Evolutionary conservation across 1,140 invertebrate species (phyloP), one percentile per base, ranked within the genome.

Genomic region (Centruroides vittatus): DNA sequence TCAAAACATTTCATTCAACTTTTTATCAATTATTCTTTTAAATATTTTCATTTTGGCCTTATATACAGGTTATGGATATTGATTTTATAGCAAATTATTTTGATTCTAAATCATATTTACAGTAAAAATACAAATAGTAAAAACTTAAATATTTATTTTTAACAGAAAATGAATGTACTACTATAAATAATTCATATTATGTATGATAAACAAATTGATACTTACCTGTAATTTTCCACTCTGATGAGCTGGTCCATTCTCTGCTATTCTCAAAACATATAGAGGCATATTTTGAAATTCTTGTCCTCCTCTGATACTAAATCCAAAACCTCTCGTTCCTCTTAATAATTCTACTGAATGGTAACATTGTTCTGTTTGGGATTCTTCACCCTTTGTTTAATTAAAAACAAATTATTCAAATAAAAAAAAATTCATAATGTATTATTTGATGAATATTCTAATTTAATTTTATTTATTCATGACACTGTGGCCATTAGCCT

Each of bases 211-310:
- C 23, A 23, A 23, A 23, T 23, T 23, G 23, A 23, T 23, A 23
- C 23, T 41, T 55, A 65, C 64, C 60, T 61, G 47, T 4, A 65
- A 36, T 47, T 62, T 65, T 5, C 58, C 55, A 55, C 61, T 47
- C 23, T 57, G 57, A 57, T 84, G 80, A 11, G 87, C 87, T 0
- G 86, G 84, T 8, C 87, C 87, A 69, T 84, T 84, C 59, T 89
- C 86, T 12, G 87, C 87, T 60, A 90, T 87, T 66, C 86, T 77
- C 5, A 90, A 73, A 12, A 90, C 86, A 75, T 86, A 90, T 12
- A 90, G 70, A 6, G 88, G 86, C 86, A 89, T 90, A 67, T 85
- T 84, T 69, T 87, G 85, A 70, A 88, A 90, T 70, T 90, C 88
- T 56, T 81, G 78, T 7, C 88, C 88, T 2, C 88, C 88, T 36